Evolutionary conservation across 2,888 invertebrate species (phyloP).

Genomic region (Orthosia cruda): DNA sequence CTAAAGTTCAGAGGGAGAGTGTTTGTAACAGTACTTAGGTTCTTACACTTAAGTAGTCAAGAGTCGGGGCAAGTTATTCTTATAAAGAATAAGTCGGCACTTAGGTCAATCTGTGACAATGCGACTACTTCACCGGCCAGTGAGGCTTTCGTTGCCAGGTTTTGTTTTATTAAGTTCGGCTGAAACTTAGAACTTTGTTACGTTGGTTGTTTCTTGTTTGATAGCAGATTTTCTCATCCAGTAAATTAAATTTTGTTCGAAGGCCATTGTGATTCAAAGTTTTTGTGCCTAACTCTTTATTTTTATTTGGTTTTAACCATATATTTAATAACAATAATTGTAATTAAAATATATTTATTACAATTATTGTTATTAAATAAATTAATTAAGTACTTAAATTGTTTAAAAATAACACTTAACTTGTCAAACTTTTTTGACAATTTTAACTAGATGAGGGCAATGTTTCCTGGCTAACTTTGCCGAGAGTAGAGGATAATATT

Average conservation of each 20-base stretch:
- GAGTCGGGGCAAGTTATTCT: constrained; percentile 2
- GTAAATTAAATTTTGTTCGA: constrained; percentile 1
- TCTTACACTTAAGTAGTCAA: constrained; percentile 29
- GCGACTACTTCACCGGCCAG: constrained; percentile 17
- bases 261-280: neutral
- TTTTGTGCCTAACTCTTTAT: neutral
- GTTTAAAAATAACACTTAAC: too few relatives aligned
- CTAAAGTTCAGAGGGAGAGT: constrained; percentile 30
- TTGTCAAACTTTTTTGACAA: too few relatives aligned
- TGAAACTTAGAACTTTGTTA: constrained; percentile 20
- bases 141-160: constrained; percentile 14
- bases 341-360: too few relatives aligned
- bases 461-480: too few relatives aligned
- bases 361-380: too few relatives aligned
- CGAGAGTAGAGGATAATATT: too few relatives aligned
- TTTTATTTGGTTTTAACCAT: too few relatives aligned
- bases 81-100: constrained; percentile 24
- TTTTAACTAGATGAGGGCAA: too few relatives aligned
- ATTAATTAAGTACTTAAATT: too few relatives aligned
- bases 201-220: constrained; percentile 17
- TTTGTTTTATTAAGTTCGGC: constrained; percentile 12
- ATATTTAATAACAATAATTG: too few relatives aligned
- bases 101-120: constrained; percentile 35
- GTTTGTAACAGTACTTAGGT: constrained; percentile 26
- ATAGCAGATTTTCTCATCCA: neutral